phyloP scores from a whole-genome alignment of 1,140 invertebrate species.

The Tetramorium simillimum region DNA sequence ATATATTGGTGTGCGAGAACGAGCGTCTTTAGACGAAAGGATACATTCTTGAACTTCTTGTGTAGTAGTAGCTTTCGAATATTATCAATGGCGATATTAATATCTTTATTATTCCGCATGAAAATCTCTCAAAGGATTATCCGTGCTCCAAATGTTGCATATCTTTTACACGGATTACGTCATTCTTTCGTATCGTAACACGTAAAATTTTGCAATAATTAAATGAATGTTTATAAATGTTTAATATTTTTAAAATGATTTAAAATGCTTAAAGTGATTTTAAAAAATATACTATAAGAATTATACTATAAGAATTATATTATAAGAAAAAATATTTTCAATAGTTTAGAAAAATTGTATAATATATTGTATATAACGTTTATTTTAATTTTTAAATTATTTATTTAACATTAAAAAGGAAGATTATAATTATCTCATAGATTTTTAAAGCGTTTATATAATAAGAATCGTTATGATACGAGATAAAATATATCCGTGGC shows the following conservation, averaged over 20 bases:
- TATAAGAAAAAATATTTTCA: background rate
- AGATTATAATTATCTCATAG: background rate
- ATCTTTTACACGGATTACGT: background rate
- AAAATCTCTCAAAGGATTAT: slow-evolving; percentile 1
- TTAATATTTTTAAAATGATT: background rate
- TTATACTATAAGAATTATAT: too few relatives aligned
- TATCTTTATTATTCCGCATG: slow-evolving; percentile 9
- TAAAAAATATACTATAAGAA: background rate
- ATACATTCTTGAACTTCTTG: background rate
- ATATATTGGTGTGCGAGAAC: slow-evolving; percentile 3
- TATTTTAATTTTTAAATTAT: background rate
- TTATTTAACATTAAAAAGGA: background rate
- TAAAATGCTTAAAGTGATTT: too few relatives aligned
- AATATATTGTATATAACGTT: background rate
- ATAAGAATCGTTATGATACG: background rate
- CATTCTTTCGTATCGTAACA: background rate
- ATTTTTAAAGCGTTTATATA: background rate
- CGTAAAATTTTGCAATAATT: background rate
- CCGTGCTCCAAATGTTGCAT: background rate
- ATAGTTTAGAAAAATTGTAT: background rate
- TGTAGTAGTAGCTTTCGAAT: background rate
- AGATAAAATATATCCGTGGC: background rate
- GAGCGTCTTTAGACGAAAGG: background rate
- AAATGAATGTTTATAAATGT: background rate
- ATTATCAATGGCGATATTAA: slow-evolving; percentile 18